Conservation (phyloP, 1,140 invertebrate genomes). For the Drosophila nigromelanica region DNA sequence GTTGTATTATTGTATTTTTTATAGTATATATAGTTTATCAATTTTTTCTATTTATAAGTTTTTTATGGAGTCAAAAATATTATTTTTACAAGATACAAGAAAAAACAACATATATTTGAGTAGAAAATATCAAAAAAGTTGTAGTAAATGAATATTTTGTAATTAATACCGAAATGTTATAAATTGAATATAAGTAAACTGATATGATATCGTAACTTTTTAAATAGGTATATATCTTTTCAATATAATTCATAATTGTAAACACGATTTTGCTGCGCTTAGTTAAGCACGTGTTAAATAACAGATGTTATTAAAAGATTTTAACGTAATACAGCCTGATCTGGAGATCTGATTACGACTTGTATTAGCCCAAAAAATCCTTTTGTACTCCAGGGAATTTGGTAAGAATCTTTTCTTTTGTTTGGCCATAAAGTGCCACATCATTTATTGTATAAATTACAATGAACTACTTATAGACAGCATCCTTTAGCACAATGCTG, state of each 20-base stretch:
- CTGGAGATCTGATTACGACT: slow-evolving; percentile 3
- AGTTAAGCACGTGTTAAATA: slow-evolving; percentile 11
- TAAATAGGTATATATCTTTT: too few species aligned
- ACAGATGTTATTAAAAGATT: slow-evolving; percentile 6
- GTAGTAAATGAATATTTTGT: too few species aligned
- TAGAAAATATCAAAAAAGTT: too few species aligned
- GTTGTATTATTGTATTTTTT: too few species aligned
- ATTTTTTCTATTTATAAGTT: too few species aligned
- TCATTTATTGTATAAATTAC: slow-evolving; percentile 27
- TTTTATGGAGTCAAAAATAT: too few species aligned
- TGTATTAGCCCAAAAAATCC: not conserved
- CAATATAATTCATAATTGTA: not conserved
- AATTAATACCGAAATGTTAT: too few species aligned
- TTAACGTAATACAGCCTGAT: slow-evolving; percentile 5
- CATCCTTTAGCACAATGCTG: slow-evolving; percentile 27
- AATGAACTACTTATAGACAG: slow-evolving; percentile 18
- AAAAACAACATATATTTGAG: too few species aligned
- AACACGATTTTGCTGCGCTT: not conserved
- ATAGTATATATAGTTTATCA: too few species aligned
- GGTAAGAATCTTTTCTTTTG: slow-evolving; percentile 3
- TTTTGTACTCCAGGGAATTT: not conserved
- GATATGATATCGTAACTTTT: not conserved
- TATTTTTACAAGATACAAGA: too few species aligned
- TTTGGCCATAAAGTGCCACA: slow-evolving; percentile 24
- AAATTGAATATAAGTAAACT: not conserved